phyloP scores from a whole-genome alignment of 1,140 invertebrate species.

The Hyles vespertilio region DNA sequence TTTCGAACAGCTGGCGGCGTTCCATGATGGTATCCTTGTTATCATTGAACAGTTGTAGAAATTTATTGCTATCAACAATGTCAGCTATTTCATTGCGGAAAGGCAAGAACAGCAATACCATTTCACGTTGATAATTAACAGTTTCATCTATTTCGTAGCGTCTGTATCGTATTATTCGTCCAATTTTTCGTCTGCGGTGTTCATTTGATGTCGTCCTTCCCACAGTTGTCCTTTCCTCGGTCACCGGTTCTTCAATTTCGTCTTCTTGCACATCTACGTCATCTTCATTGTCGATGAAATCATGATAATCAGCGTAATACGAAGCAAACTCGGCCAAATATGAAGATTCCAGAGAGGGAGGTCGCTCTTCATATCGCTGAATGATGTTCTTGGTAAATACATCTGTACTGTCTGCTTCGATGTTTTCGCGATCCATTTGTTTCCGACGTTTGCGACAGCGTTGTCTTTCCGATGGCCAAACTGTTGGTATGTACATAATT shows the following conservation, averaged over 20 bases:
- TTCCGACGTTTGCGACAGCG: background rate
- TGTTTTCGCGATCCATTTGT: background rate
- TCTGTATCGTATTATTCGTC: constrained; percentile 32
- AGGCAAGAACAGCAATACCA: constrained; percentile 29
- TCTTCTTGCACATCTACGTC: constrained; percentile 22
- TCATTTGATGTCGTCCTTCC: constrained; percentile 17
- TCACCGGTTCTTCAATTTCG: constrained; percentile 14
- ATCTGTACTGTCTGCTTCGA: constrained; percentile 10
- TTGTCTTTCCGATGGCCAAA: constrained; percentile 4
- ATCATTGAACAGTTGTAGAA: constrained; percentile 24
- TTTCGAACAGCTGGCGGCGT: constrained; percentile 21
- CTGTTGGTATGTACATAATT: constrained; percentile 4
- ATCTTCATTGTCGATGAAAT: constrained; percentile 32
- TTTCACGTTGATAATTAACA: constrained; percentile 26
- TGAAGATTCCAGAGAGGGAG: constrained; percentile 23
- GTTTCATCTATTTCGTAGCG: constrained; percentile 23
- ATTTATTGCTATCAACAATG: constrained; percentile 33
- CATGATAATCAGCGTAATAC: constrained; percentile 22
- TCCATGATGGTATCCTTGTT: constrained; percentile 30
- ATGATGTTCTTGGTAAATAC: constrained; percentile 29
- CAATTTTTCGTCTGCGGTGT: constrained; percentile 20
- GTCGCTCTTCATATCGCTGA: constrained; percentile 27
- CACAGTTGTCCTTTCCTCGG: constrained; percentile 1
- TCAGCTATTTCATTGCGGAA: constrained; percentile 31
- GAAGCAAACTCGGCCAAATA: constrained; percentile 37